Conservation (phyloP, 2,888 invertebrate genomes). For the Blastobasis lacticolella region DNA sequence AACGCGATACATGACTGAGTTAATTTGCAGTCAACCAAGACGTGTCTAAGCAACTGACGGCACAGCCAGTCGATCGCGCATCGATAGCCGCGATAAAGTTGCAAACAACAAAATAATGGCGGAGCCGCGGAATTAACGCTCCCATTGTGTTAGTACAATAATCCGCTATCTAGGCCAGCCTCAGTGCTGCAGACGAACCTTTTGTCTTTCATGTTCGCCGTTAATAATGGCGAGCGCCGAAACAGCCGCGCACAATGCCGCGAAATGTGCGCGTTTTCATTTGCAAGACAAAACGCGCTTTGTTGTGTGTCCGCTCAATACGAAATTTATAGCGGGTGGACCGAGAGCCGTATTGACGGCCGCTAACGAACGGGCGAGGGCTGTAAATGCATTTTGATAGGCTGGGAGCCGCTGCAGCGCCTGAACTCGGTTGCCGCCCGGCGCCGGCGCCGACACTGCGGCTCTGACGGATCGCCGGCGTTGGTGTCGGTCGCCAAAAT, state of each 20-base stretch:
- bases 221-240: slow-evolving; percentile 74
- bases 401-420: slow-evolving; percentile 1
- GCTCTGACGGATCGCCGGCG: background rate
- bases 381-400: slow-evolving; percentile 67
- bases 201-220: slow-evolving; percentile 75
- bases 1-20: too few species aligned
- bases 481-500: too few species aligned
- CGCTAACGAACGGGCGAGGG: slow-evolving; percentile 63
- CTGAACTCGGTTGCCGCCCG: background rate
- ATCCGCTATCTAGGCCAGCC: slow-evolving; percentile 74
- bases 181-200: slow-evolving; percentile 74
- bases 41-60: background rate
- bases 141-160: slow-evolving; percentile 74
- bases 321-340: slow-evolving; percentile 71
- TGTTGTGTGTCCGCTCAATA: slow-evolving; percentile 73
- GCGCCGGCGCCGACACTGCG: background rate
- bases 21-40: too few species aligned
- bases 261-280: slow-evolving; percentile 75
- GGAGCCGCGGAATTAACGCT: slow-evolving; percentile 72
- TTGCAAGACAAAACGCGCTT: slow-evolving; percentile 75
- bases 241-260: slow-evolving; percentile 74
- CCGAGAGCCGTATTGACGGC: slow-evolving; percentile 66
- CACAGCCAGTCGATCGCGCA: slow-evolving; percentile 39
- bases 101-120: slow-evolving; percentile 71
- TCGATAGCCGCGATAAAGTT: slow-evolving; percentile 70